phyloP scores from a whole-genome alignment of 2,797 vertebrate genomes.

The Perodicticus potto region DNA sequence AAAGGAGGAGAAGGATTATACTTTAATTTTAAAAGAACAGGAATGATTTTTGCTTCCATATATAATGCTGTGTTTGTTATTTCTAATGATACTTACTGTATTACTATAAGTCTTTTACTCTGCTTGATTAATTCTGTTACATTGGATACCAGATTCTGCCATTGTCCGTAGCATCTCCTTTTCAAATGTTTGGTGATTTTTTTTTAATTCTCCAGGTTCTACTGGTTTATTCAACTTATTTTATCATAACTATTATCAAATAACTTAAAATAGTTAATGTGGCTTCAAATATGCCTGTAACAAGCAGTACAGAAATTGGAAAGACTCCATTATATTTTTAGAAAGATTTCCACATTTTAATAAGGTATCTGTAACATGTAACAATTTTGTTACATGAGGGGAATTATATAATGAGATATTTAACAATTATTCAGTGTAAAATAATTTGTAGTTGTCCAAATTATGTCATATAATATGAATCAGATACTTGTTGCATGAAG shows the following conservation, averaged over 20 bases:
- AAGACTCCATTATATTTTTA: neutral
- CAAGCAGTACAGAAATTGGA: neutral
- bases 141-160: neutral
- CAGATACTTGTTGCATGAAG: neutral
- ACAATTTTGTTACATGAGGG: neutral
- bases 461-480: neutral
- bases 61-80: neutral
- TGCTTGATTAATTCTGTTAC: neutral
- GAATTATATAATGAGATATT: neutral
- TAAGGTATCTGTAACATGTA: conserved; percentile 17
- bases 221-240: neutral
- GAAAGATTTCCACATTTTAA: neutral
- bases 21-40: neutral
- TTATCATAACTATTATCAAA: neutral
- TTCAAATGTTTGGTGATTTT: neutral
- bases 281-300: neutral
- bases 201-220: neutral
- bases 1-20: neutral
- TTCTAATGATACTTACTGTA: conserved; percentile 2
- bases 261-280: neutral
- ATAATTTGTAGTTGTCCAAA: neutral
- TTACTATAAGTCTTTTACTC: neutral
- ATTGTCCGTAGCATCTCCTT: neutral
- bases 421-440: neutral
- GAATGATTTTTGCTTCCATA: neutral